Evolutionary conservation across 2,888 invertebrate genomes (phyloP), one percentile per base, ranked within the genome.

Genomic region (Heteromyza rotundicornis): DNA sequence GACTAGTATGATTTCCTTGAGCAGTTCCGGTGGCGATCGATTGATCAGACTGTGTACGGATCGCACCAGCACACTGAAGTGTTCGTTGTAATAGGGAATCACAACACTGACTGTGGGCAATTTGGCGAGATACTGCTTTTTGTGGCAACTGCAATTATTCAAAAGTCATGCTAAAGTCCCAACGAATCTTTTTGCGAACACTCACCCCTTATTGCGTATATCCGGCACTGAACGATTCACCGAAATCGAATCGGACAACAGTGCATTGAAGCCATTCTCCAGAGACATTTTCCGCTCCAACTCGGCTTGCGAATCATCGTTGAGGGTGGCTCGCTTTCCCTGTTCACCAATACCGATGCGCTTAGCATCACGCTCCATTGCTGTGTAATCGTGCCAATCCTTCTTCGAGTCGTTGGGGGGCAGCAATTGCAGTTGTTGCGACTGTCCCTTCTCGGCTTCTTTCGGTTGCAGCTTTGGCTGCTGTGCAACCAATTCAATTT

Each of bases 11-110:
- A 67, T 91, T 89, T 89, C 92, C 91, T 82, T 96, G 92, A 97
- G 84, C 49, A 97, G 84, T 71, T 90, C 87, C 0, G 86, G 80
- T 0, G 97, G 96, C 0, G 96, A 94, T 60, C 96, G 87, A 78
- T 92, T 90, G 7, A 96, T 81, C 10, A 95, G 92, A 76, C 93
- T 94, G 80, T 89, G 86, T 20, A 88, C 93, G 47, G 91, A 95
- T 70, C 92, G 85, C 57, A 96, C 84, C 51, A 97, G 83, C 0
- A 96, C 96, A 53, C 91, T 90, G 87, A 93, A 92, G 79, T 97
- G 96, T 79, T 97, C 97, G 76, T 97, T 95, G 82, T 95, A 95
- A 78, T 96, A 96, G 2, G 96, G 96, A 19, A 97, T 91, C 56
- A 97, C 89, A 10, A 97, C 90, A 79, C 94, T 95, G 2, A 93